Conservation (phyloP, 2,113 vertebrate species). For the Nothoprocta perdicaria region DNA sequence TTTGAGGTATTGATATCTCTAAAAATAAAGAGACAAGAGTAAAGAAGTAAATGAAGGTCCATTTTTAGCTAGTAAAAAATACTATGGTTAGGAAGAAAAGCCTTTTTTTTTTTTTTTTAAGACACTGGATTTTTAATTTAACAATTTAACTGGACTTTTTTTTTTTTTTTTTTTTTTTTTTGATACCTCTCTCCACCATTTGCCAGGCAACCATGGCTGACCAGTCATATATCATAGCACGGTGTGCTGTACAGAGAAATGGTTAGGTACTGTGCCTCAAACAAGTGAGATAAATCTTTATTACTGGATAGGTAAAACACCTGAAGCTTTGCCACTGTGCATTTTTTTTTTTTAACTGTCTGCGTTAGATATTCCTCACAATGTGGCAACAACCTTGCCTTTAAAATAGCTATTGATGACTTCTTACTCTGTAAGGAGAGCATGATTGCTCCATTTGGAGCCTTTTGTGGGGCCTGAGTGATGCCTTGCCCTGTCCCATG, state of each 20-base stretch:
- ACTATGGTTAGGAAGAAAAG: background rate
- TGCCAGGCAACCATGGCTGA: background rate
- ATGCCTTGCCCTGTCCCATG: fast-evolving
- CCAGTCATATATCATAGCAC: background rate
- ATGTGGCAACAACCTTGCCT: background rate
- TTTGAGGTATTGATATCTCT: background rate
- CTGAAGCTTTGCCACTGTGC: background rate
- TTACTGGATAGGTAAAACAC: background rate
- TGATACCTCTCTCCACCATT: background rate
- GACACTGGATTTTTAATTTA: background rate
- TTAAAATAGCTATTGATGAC: background rate
- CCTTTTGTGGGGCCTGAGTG: background rate
- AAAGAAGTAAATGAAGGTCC: background rate
- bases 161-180: background rate
- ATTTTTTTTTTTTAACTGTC: too few species aligned
- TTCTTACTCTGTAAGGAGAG: background rate
- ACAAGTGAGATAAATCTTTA: too few species aligned
- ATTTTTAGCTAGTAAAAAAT: background rate
- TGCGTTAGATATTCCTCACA: background rate
- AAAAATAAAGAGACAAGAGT: background rate
- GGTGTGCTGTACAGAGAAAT: background rate
- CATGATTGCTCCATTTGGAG: background rate
- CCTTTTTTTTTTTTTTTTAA: background rate
- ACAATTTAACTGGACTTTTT: background rate
- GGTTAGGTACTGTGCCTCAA: too few species aligned